phyloP scores from a whole-genome alignment of 2,797 vertebrate species.

The Adelosebastes latens region DNA sequence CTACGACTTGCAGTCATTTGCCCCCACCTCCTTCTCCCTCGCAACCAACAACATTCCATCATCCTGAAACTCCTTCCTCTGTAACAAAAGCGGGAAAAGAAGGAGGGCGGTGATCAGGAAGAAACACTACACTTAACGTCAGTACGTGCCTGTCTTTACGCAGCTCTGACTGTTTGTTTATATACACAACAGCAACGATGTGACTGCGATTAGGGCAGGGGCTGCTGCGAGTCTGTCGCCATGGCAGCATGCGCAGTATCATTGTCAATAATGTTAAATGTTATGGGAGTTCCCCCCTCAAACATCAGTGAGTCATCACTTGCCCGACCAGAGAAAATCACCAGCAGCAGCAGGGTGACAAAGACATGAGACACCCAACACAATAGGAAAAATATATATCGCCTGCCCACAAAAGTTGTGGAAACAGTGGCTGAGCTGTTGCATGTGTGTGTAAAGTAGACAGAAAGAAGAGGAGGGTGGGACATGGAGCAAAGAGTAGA shows the following conservation, averaged over 20 bases:
- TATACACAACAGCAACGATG: slow-evolving; percentile 19
- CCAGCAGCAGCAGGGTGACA: slow-evolving; percentile 53
- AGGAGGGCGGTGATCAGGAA: slow-evolving; percentile 41
- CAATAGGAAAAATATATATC: slow-evolving; percentile 18
- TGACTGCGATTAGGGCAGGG: slow-evolving; percentile 13
- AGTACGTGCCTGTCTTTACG: not conserved
- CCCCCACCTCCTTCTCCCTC: slow-evolving; percentile 41
- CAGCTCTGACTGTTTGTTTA: slow-evolving; percentile 13
- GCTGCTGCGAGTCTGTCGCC: slow-evolving; percentile 56
- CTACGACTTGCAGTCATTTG: slow-evolving; percentile 63
- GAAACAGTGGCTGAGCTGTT: slow-evolving; percentile 21
- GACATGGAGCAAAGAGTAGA: not conserved
- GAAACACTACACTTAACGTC: not conserved
- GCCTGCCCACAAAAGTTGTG: slow-evolving; percentile 30
- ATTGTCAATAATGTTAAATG: slow-evolving; percentile 42
- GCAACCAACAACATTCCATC: slow-evolving; percentile 71
- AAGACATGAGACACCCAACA: slow-evolving; percentile 40
- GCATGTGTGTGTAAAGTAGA: slow-evolving; percentile 32
- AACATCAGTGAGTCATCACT: slow-evolving; percentile 69
- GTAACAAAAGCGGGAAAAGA: slow-evolving; percentile 63
- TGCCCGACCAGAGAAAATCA: slow-evolving; percentile 22
- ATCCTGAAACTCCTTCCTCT: slow-evolving; percentile 61
- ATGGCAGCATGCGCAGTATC: slow-evolving; percentile 58
- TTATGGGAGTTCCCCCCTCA: slow-evolving; percentile 59
- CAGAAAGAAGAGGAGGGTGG: not conserved